phyloP scores from a whole-genome alignment of 2,113 vertebrate species.

The Cynoglossus semilaevis region DNA sequence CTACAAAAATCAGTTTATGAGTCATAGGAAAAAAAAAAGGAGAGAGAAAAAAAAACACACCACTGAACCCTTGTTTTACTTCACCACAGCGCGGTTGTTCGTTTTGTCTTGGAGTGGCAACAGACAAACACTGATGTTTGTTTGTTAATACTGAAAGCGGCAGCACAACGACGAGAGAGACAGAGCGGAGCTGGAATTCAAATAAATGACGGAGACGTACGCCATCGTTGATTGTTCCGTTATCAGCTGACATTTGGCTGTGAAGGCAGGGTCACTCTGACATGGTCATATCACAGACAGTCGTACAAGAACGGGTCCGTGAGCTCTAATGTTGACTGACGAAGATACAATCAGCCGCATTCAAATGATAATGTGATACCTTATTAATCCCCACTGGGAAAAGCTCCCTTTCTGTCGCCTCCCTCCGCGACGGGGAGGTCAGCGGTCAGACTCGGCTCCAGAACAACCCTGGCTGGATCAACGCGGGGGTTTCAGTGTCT shows the following conservation, averaged over 20 bases:
- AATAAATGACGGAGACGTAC: constrained; percentile 28
- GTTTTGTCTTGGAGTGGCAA: neutral
- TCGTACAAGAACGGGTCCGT: constrained; percentile 26
- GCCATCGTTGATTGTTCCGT: constrained; percentile 23
- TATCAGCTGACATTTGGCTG: constrained; percentile 51
- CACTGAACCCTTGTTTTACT: constrained; percentile 2
- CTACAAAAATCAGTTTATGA: neutral
- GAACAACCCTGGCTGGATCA: constrained; percentile 16
- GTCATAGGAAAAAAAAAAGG: neutral
- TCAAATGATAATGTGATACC: constrained; percentile 66
- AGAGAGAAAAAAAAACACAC: neutral
- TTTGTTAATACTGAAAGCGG: neutral
- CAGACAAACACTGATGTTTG: neutral
- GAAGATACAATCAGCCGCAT: constrained; percentile 58
- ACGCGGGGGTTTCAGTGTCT: constrained; percentile 18
- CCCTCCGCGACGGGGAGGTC: constrained; percentile 45
- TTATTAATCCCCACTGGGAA: constrained; percentile 59
- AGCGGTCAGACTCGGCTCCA: constrained; percentile 45
- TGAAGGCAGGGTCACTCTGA: constrained; percentile 14
- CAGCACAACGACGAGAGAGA: neutral
- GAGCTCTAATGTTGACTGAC: constrained; percentile 43
- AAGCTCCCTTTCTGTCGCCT: constrained; percentile 42
- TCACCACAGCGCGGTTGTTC: neutral
- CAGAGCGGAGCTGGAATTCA: constrained; percentile 7
- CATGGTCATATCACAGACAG: constrained; percentile 19